A percentile compares a stretch with the other conserved stretches of the same genome.
These are phyloP conservation scores for Margaritifera margaritifera DNA, from an alignment of 2,888 invertebrate genomes.

Conservation along the genomic window DNA sequence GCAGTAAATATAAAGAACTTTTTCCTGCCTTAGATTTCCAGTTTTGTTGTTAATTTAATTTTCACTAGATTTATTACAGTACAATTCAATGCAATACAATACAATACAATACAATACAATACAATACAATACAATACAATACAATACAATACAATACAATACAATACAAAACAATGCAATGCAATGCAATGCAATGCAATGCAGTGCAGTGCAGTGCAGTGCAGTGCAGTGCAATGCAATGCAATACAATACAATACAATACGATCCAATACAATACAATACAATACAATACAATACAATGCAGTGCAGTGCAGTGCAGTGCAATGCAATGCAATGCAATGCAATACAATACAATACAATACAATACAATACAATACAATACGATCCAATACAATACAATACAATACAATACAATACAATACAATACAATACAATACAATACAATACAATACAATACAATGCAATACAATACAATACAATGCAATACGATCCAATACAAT, in stretches of 20 bases:
- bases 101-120: constrained; percentile 1
- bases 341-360: background rate
- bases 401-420: constrained; percentile 7
- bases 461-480: constrained; percentile 5
- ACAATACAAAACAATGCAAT: background rate
- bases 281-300: constrained; percentile 5
- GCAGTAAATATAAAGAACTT: too few relatives aligned
- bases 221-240: constrained; percentile 1
- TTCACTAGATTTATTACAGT: too few relatives aligned
- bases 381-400: constrained; percentile 6
- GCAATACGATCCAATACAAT: constrained; percentile 4
- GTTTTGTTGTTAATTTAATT: too few relatives aligned
- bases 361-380: background rate
- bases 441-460: constrained; percentile 7
- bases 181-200: background rate
- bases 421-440: constrained; percentile 9
- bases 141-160: background rate
- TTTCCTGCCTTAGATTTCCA: too few relatives aligned
- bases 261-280: background rate
- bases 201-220: background rate
- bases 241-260: constrained; percentile 6
- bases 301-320: constrained; percentile 5
- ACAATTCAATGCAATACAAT: background rate
- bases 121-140: constrained; percentile 5
- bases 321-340: background rate